Evolutionary conservation across 2,888 invertebrate genomes (phyloP).

Genomic region (Ommatoiulus sabulosus): DNA sequence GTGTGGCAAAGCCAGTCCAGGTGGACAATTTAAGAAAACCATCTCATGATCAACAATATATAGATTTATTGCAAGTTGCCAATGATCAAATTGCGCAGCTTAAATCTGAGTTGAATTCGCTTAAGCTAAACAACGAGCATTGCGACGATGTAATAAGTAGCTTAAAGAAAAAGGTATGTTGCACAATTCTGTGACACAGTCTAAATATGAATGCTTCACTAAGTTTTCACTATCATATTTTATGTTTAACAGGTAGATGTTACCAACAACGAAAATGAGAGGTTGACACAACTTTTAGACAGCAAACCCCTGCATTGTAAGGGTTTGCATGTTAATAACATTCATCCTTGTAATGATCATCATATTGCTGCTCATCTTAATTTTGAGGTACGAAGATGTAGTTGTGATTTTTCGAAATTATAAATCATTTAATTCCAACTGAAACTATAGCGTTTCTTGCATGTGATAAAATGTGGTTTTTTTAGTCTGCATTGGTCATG

Average conservation of each 20-base stretch:
- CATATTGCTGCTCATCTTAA: conserved; percentile 51
- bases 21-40: not conserved
- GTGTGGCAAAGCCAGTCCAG: not conserved
- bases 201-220: not conserved
- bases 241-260: not conserved
- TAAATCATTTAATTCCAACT: not conserved
- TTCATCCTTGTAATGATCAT: conserved; percentile 29
- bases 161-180: conserved; percentile 39
- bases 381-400: conserved; percentile 38
- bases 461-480: no score
- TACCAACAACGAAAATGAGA: conserved; percentile 51
- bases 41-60: not conserved
- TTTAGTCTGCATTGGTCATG: not conserved
- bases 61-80: conserved; percentile 42
- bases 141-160: not conserved
- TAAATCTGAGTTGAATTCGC: not conserved
- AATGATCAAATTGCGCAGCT: conserved; percentile 32
- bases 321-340: conserved; percentile 13
- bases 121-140: not conserved
- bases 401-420: not conserved
- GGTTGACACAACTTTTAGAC: conserved; percentile 9
- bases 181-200: not conserved
- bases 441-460: not conserved
- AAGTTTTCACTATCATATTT: not conserved
- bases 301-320: not conserved